Base-by-base conservation (phyloP, 2,888 invertebrate genomes). In the Seira musarum region DNA sequence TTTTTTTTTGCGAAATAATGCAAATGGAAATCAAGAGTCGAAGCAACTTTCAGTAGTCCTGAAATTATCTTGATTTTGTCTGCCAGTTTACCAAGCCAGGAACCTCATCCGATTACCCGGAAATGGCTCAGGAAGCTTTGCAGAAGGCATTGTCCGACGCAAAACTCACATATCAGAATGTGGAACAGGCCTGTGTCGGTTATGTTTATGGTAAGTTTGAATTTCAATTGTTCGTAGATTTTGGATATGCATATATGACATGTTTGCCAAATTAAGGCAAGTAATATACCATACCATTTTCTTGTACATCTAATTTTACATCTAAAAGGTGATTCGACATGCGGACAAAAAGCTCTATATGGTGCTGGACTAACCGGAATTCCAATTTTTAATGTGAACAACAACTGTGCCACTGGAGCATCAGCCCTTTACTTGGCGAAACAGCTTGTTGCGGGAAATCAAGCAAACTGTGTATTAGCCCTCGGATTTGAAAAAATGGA, bases 401-500 rank as follows among this genome's bases (percentile, higher is more conserved):
- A 99, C 89, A 98, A 98, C 88, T 99, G 99, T 88, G 95, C 99
- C 0, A 98, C 98, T 0, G 99, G 99, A 30, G 95, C 98, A 0
- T 95, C 95, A 73, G 99, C 99, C 0, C 89, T 99, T 2, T 92
- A 94, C 88, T 90, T 99, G 87, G 97, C 94, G 0, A 97, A 97
- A 88, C 97, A 98, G 89, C 92, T 98, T 21, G 91, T 99, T n/a
- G 95, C 96, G 90, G 93, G 94, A 82, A 97, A 96, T 13, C 91
- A 93, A 87, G 93, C 93, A 17, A 95, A 98, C 87, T 95, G 98
- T 88, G 94, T 95, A 0, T 90, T 99, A 76, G 98, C 98, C 0
- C 90, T 98, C 35, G 99, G 99, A 2, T 99, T 99, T 89, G 99
- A 99, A 88, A 99, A 98, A 90, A 99, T 99, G 99, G 94, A 97